Evolutionary conservation across 2,113 vertebrate species (phyloP), one percentile per base, ranked within the genome.

Genomic region (Myocastor coypus): DNA sequence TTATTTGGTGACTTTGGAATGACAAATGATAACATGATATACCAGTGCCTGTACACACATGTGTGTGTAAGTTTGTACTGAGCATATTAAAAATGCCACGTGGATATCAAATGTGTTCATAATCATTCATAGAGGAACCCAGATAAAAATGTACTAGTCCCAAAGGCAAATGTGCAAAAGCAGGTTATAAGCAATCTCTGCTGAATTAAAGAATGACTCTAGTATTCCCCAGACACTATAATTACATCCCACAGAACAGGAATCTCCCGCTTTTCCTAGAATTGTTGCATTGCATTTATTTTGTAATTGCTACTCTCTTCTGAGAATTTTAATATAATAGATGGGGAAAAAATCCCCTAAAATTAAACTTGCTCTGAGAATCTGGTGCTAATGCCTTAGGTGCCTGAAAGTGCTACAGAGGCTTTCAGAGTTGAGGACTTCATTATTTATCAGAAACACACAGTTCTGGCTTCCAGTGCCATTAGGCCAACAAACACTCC

Each of bases 301-400:
- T 95, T 88, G 13, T 19, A 78, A 84, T n/a, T 68, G 28, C n/a
- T 94, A 10, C 19, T 92, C 3, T 82, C 61, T 19, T n/a, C 34
- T 64, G 52, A 87, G n/a, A 95, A 78, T 13, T 92, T 57, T 88
- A 92, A 87, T 82, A n/a, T 4, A 81, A 68, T 50, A 57, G 42
- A 68, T 1, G 85, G 13, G 22, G 75, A 96, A 91, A 81, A 64
- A 57, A 19, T 5, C 46, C 3, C 3, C 19, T 64, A 34, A 89
- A 91, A 83, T 77, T 84, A 81, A 96, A 68, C 19, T 93, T 17
- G 20, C 30, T 94, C 95, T 92, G 30, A 83, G 61, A 92, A 92
- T 95, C 89, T 32, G 52, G 10, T 78, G 61, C 22, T 90, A 55
- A 34, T 46, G n/a, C 26, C 20, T 75, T 63, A 94, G 17, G 40